Evolutionary conservation across 2,113 vertebrate species (phyloP), one percentile per base, ranked within the genome.

Genomic region (Rynchops niger): DNA sequence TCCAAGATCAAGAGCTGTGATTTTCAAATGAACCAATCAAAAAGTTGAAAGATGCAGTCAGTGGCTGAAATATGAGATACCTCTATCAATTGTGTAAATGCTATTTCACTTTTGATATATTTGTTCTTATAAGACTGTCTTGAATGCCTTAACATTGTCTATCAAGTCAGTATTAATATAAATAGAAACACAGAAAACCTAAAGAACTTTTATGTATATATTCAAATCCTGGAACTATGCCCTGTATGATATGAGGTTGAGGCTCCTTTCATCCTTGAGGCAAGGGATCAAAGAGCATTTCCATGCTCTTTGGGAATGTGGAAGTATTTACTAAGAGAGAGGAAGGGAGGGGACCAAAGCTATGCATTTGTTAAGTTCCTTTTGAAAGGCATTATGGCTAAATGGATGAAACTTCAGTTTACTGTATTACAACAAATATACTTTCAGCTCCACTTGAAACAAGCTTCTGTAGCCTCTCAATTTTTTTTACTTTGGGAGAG

Each of bases 361-460:
- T 14, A 45, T 0, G 1, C 3, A 42, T 67, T 87, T 62, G 4
- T 42, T 47, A 40, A 0, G 0, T 74, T 89, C 21, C 25, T 82
- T 94, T 76, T 73, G 27, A 91, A 91, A 95, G 38, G 2, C 12
- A 45, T 25, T 78, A 78, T 76, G 29, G 7, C 43, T 49, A 49
- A 63, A 88, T 34, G 34, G n/a, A 52, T 65, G 42, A 84, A 47
- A 90, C 2, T 71, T 67, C 13, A 67, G 19, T 72, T 79, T 65
- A 69, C 20, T 77, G 9, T 83, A 40, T 65, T 61, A 49, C 8
- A 40, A 15, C 17, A 86, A 83, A 19, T 72, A 12, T 29, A 52
- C 53, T 77, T 87, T 85, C 12, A 11, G 17, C 45, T 95, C 40
- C 1, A 2, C 40, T 91, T 80, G 49, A 91, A 90, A 92, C 18